Evolutionary conservation across 2,888 invertebrate genomes (phyloP), one percentile per base, ranked within the genome.

Genomic region (Dicroscelio sp.): DNA sequence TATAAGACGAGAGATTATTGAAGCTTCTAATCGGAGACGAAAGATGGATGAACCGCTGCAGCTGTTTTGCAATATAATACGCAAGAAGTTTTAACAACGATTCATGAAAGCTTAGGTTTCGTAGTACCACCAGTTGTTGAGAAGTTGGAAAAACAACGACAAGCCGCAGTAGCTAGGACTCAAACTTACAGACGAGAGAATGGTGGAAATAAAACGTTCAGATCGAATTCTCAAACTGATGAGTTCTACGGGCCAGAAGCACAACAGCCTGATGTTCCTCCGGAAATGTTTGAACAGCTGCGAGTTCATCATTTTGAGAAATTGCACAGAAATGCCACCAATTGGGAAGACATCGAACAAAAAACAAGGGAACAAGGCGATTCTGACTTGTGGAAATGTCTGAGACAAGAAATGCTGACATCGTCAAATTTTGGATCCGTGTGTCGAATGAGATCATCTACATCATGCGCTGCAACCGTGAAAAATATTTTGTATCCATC

Each of bases 371-470:
- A 58, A 1, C 92, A 91, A 84, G 71, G 87, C 25, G 58, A 73
- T 8, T 76, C 23, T 52, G 90, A 90, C 5, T 20, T 43, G 20
- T 92, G 91, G 92, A 73, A 85, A 76, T 30, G 23, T 38, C n/a
- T 85, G 35, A 63, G 92, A 35, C 31, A 25, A 8, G 27, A 84
- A 25, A 78, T 86, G 52, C 52, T 92, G 23, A 92, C 93, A 1
- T 80, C 93, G 27, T 92, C 91, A 0, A 69, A 76, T 30, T 93
- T 90, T 69, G 92, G 91, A 23, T n/a, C 30, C 0, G 86, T 93
- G 3, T 93, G 92, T 48, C 58, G 83, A 20, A 88, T 69, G 79
- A 75, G 55, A 63, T 27, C 60, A 30, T 33, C 25, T 4, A 93
- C 92, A 20, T 88, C 82, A 6, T 90, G 88, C 30, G 75, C 43